phyloP scores from a whole-genome alignment of 1,140 invertebrate genomes.

The Gryon sp. region DNA sequence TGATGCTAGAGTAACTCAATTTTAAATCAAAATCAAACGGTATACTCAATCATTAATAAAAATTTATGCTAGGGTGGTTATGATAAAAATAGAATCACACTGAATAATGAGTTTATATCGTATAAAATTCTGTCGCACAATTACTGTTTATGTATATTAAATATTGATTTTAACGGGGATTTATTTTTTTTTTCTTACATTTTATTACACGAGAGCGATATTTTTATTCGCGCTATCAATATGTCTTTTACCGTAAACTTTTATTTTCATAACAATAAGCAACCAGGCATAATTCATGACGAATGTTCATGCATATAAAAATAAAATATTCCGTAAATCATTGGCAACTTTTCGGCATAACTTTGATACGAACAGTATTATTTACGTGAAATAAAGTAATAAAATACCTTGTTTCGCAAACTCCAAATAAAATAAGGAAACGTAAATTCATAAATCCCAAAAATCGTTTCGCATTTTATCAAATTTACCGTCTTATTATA shows the following conservation, averaged over 20 bases:
- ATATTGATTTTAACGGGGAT: too few species aligned
- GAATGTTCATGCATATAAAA: not conserved
- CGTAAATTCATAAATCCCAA: not conserved
- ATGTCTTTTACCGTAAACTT: not conserved
- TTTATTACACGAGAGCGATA: too few species aligned
- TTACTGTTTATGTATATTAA: too few species aligned
- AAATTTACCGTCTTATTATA: too few species aligned
- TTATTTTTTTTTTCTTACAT: too few species aligned
- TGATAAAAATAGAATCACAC: too few species aligned
- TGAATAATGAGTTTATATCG: too few species aligned
- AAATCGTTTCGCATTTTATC: not conserved
- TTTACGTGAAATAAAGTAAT: slow-evolving; percentile 14
- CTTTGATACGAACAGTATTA: slow-evolving; percentile 8
- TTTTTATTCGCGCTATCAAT: not conserved
- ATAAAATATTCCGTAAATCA: slow-evolving; percentile 12
- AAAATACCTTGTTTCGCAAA: not conserved
- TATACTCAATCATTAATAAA: too few species aligned
- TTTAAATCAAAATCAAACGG: too few species aligned
- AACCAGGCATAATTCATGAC: not conserved
- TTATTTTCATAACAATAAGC: slow-evolving; percentile 1
- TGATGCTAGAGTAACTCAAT: too few species aligned
- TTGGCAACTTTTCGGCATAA: slow-evolving; percentile 10
- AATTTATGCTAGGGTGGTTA: too few species aligned
- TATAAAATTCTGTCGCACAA: too few species aligned
- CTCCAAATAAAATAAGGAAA: slow-evolving; percentile 3